Evolutionary conservation across 2,113 vertebrate genomes (phyloP), one percentile per base, ranked within the genome.

Genomic region (Verasper variegatus): DNA sequence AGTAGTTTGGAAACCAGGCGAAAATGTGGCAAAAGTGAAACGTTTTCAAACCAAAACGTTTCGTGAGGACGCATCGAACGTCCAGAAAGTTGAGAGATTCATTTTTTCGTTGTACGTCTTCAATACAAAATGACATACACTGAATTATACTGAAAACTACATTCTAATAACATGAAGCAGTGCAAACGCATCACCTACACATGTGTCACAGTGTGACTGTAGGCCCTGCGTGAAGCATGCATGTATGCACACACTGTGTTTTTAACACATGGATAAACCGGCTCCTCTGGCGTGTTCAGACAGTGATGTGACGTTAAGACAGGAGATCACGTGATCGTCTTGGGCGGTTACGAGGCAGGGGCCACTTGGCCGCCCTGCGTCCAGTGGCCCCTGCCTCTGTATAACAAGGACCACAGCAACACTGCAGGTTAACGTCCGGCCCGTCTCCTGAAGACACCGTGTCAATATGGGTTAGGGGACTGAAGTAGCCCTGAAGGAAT

Each of bases 381-480:
- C 37, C 26, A 59, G 64, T 35, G 27, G 23, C 24, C 76, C 49
- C 66, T 64, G 73, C 61, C 23, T 15, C 59, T 70, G 57, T 56
- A 17, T 80, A 76, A 84, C 69, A 71, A 82, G 68, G 26, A 3
- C 52, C 68, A 52, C 51, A 60, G 85, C 74, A 78, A 35, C 61
- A 82, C 73, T 83, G 76, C 83, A 84, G 88, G 85, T 91, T 91
- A 87, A 80, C 63, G 78, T 82, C 42, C 87, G 2, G 64, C 76
- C 80, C 84, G 76, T 86, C 79, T 91, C 76, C 67, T 70, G 69
- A 40, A 91, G 83, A 83, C 77, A 57, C 57, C 42, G 42, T 77
- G 85, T 90, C 88, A 75, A 95, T 95, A 95, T 95, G 95, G 95
- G 96, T 97, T 96, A 96, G 91, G 93, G 54, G 93, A 85, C 79